Conservation (phyloP, 2,888 invertebrate species). For the Sarcophaga caerulescens region DNA sequence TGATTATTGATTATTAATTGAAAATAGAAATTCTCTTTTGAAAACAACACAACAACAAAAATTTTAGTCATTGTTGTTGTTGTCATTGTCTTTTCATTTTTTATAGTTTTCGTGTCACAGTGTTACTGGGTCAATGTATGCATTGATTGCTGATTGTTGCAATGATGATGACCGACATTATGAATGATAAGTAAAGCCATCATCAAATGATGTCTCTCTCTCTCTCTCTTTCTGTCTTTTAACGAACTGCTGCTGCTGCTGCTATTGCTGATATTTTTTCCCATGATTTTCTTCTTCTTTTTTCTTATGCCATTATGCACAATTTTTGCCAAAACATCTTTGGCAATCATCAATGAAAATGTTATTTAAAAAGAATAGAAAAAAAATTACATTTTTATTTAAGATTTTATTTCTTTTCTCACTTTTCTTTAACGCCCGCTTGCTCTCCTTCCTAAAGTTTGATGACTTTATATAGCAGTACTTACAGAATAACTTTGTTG, state of each 20-base stretch:
- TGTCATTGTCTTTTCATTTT: neutral
- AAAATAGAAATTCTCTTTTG: neutral
- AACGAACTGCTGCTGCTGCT: constrained; percentile 23
- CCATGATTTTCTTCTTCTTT: constrained; percentile 16
- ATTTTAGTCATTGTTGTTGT: too few relatives aligned
- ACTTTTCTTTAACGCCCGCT: too few relatives aligned
- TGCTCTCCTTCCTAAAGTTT: too few relatives aligned
- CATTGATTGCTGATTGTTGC: constrained; percentile 30
- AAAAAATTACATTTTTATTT: constrained; percentile 51
- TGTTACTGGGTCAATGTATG: constrained; percentile 66
- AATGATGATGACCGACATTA: neutral
- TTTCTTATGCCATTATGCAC: neutral
- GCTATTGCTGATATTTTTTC: constrained; percentile 15
- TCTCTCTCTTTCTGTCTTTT: neutral
- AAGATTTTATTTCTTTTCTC: neutral
- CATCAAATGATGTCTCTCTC: too few relatives aligned
- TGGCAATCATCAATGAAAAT: constrained; percentile 55
- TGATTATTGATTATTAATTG: constrained; percentile 2
- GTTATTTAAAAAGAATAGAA: too few relatives aligned
- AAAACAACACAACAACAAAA: too few relatives aligned
- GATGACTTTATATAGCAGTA: too few relatives aligned
- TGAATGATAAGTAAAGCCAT: constrained; percentile 10
- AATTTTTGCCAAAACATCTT: constrained; percentile 60
- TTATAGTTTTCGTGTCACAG: constrained; percentile 55
- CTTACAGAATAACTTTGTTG: too few relatives aligned